Conservation (phyloP, 2,888 invertebrate species). For the Zhuqinia jingwanae region DNA sequence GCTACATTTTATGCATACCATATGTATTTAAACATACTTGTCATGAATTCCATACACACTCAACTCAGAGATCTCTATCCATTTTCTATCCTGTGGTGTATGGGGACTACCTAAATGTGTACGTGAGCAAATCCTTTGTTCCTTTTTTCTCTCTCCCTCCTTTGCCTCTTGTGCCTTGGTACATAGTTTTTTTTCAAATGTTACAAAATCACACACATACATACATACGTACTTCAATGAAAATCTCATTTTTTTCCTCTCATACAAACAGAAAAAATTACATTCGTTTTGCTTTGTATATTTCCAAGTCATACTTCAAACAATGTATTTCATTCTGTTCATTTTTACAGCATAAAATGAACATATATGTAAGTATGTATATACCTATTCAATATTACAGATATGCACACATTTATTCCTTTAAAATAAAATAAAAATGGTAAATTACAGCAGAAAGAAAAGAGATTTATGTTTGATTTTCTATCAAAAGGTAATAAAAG, state of each 20-base stretch:
- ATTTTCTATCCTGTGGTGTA: conserved; percentile 18
- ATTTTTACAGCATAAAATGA: too few species aligned
- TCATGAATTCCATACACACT: background rate
- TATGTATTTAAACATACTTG: background rate
- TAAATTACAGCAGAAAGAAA: conserved; percentile 46
- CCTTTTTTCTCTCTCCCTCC: background rate
- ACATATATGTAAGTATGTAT: background rate
- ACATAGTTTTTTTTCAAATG: conserved; percentile 1
- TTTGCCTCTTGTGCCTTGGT: background rate
- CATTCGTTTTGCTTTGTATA: background rate
- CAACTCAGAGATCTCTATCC: too few species aligned
- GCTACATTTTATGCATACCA: background rate
- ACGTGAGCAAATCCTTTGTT: background rate
- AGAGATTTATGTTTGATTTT: conserved; percentile 47
- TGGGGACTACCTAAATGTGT: background rate
- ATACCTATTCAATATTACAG: background rate
- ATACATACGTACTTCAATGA: conserved; percentile 42
- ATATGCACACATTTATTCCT: background rate
- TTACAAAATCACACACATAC: conserved; percentile 22
- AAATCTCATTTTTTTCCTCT: conserved; percentile 46
- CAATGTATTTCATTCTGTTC: background rate
- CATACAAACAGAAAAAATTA: background rate
- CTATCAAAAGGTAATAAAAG: conserved; percentile 46
- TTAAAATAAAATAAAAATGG: conserved; percentile 35
- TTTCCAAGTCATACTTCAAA: background rate